A percentile compares a stretch with the other conserved stretches of the same genome.
These are phyloP conservation scores for Ostrea denselamellosa DNA, from an alignment of 1,140 invertebrate species.

Conservation along the genomic window DNA sequence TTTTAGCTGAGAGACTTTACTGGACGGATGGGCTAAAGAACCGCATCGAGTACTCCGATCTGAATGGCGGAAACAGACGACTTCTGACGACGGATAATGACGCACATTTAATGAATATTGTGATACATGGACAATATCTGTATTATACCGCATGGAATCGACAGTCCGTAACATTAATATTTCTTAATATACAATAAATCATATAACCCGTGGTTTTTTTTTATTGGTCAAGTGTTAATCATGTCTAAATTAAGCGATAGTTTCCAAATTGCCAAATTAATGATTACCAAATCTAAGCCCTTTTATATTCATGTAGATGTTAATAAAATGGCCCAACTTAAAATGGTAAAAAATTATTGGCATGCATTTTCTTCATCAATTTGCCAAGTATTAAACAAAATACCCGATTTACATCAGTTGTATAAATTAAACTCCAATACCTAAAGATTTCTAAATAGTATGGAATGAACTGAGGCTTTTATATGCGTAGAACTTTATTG, in stretches of 20 bases:
- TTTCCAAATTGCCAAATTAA: no score
- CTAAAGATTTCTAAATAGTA: no score
- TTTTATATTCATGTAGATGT: no score
- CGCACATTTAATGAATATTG: slow-evolving; percentile 14
- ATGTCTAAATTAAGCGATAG: background rate
- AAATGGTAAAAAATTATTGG: no score
- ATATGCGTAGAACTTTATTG: no score
- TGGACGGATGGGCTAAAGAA: slow-evolving; percentile 21
- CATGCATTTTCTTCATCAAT: no score
- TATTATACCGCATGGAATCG: slow-evolving; percentile 41
- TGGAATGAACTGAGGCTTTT: no score
- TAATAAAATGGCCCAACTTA: no score
- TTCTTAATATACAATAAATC: background rate
- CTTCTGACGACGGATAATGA: background rate
- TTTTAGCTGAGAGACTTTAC: slow-evolving; percentile 8
- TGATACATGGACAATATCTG: background rate
- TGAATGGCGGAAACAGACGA: background rate
- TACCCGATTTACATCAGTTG: no score
- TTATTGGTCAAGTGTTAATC: background rate
- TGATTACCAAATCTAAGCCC: no score
- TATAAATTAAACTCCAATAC: no score
- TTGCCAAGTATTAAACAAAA: no score
- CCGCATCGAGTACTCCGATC: background rate
- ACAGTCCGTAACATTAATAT: background rate
- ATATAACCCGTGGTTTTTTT: background rate